Evolutionary conservation across 2,797 vertebrate genomes (phyloP).

Genomic region (Manis javanica): DNA sequence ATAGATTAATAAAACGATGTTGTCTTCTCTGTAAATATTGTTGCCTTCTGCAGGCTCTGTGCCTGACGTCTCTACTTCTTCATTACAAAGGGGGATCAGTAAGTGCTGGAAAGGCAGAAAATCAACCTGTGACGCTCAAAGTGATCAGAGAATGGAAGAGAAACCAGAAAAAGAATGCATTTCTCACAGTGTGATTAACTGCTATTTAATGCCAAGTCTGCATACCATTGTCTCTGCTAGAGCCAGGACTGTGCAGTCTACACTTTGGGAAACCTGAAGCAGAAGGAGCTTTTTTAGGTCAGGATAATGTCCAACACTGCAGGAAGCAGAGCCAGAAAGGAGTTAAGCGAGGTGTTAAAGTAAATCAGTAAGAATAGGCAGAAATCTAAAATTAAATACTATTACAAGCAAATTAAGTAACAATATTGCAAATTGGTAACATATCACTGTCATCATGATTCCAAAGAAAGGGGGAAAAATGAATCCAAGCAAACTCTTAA

Average conservation of each 20-base stretch:
- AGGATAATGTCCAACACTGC: not conserved
- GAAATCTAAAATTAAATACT: not conserved
- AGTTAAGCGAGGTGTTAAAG: not conserved
- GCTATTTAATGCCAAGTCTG: not conserved
- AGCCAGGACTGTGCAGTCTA: not conserved
- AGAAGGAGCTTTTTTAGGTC: not conserved
- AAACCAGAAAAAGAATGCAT: not conserved
- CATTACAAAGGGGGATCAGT: not conserved
- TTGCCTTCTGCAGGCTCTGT: not conserved
- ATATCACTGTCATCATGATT: not conserved
- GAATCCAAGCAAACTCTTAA: not conserved
- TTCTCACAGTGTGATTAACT: not conserved
- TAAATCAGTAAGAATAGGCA: not conserved
- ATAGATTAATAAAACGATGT: accelerated
- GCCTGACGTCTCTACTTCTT: not conserved
- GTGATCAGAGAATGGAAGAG: not conserved
- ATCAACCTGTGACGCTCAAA: not conserved
- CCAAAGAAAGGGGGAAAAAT: not conserved
- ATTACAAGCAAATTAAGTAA: not conserved
- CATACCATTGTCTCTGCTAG: not conserved
- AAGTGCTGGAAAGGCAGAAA: not conserved
- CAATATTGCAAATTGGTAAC: not conserved
- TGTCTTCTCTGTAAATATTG: not conserved
- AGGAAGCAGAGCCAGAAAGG: not conserved
- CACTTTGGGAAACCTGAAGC: not conserved